Percentiles rank a stretch among this genome's conserved stretches.
These are phyloP conservation scores for Halichoeres trimaculatus DNA, from an alignment of 2,113 vertebrate genomes.

Conservation along the genomic window DNA sequence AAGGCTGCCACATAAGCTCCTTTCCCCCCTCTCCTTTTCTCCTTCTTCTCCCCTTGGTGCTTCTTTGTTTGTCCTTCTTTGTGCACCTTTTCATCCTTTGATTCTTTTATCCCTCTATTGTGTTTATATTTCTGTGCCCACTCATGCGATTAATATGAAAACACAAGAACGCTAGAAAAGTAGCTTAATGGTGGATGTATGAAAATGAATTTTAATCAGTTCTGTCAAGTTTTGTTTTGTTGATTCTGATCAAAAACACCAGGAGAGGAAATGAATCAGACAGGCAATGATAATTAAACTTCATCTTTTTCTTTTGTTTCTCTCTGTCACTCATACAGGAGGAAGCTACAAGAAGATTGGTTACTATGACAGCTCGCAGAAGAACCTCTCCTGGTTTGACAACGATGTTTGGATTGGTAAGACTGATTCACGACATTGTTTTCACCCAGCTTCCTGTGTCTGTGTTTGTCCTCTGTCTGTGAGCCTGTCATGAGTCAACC, in stretches of 20 bases:
- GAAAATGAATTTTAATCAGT: constrained; percentile 36
- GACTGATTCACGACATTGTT: constrained; percentile 39
- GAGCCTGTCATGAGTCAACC: constrained; percentile 28
- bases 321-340: constrained; percentile 70
- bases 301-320: background rate
- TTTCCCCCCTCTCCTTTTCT: constrained; percentile 16
- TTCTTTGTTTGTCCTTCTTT: constrained; percentile 55
- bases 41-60: constrained; percentile 48
- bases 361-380: constrained; percentile 95
- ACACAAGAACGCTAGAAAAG: constrained; percentile 1
- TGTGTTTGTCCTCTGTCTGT: constrained; percentile 7
- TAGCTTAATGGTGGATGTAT: background rate
- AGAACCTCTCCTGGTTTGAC: constrained; percentile 92
- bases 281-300: constrained; percentile 15
- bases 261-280: constrained; percentile 11
- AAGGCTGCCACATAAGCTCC: constrained; percentile 65
- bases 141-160: constrained; percentile 16
- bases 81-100: constrained; percentile 41
- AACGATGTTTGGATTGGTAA: constrained; percentile 94
- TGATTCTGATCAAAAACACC: constrained; percentile 1
- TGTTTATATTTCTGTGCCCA: constrained; percentile 21
- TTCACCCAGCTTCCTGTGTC: constrained; percentile 7
- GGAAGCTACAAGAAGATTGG: constrained; percentile 94
- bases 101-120: constrained; percentile 32
- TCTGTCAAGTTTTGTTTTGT: background rate